Evolutionary conservation across 2,888 invertebrate species (phyloP).

Genomic region (Argyra leucocephala): DNA sequence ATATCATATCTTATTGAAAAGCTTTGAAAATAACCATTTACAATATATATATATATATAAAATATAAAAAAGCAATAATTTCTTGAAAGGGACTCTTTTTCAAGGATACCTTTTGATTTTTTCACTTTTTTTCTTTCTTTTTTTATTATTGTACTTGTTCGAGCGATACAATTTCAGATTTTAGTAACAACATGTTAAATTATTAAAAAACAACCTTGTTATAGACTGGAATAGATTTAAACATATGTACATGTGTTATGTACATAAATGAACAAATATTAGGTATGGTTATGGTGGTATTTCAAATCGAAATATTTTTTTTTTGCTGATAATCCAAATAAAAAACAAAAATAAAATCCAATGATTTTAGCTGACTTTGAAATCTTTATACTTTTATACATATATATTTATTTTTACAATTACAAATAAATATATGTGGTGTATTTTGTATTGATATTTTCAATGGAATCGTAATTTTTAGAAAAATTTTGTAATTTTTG

Average conservation of each 20-base stretch:
- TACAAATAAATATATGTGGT: constrained; percentile 16
- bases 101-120: no score
- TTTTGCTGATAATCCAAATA: constrained; percentile 30
- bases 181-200: neutral
- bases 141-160: no score
- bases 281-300: neutral
- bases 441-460: no score
- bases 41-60: no score
- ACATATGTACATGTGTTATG: neutral
- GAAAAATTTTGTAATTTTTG: constrained; percentile 7
- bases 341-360: constrained; percentile 10
- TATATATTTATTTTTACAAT: no score
- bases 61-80: no score
- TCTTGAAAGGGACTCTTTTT: no score
- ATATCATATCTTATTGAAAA: no score
- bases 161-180: neutral
- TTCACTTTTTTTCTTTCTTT: no score
- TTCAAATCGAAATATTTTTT: neutral
- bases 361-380: constrained; percentile 27
- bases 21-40: no score
- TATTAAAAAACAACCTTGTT: neutral
- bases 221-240: neutral
- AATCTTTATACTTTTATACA: no score
- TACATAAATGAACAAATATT: neutral
- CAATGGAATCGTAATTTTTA: no score